Base-by-base conservation (phyloP, 2,113 vertebrate species). In the Struthio camelus region DNA sequence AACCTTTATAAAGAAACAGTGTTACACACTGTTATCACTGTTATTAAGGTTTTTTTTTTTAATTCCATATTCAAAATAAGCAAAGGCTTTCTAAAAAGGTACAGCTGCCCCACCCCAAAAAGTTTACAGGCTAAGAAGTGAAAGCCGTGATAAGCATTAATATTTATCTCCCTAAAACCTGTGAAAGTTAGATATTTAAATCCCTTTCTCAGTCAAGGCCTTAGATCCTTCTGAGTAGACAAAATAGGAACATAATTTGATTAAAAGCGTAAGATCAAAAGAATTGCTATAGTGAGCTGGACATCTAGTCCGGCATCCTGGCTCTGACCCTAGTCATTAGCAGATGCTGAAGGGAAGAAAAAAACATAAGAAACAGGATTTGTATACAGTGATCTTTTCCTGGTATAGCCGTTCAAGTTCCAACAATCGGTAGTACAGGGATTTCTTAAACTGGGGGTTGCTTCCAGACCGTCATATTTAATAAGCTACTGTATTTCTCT, bases 221-320 rank as follows among this genome's bases (percentile, higher is more conserved):
- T 56, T 61, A 84, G 42, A 88, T 80, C 75, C 46, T 95, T 94
- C 82, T 80, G 82, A 85, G 72, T 36, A 85, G n/a, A 71, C 69
- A 54, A 95, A 97, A 94, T 91, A 85, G 92, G 93, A 91, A 86
- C 64, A 38, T 83, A 91, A 96, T 86, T 88, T 95, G 71, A 89
- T 96, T 97, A 90, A 96, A 93, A 94, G 36, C 59, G 42, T 88
- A 42, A 1, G 5, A 94, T 90, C 18, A 82, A 86, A 96, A 92
- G 93, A 91, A 94, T 91, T 88, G 79, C 87, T 91, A 14, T 46
- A 90, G 82, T 90, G 95, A 91, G 40, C 77, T 94, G 81, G 65
- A 91, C 71, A 80, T 89, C 71, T 61, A 94, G 80, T 86, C 50
- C 93, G 93, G 89, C 89, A 83, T 94, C 82, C 94, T 92, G 87